Evolutionary conservation across 2,797 vertebrate species (phyloP), one percentile per base, ranked within the genome.

Genomic region (Rhodeus uyekii): DNA sequence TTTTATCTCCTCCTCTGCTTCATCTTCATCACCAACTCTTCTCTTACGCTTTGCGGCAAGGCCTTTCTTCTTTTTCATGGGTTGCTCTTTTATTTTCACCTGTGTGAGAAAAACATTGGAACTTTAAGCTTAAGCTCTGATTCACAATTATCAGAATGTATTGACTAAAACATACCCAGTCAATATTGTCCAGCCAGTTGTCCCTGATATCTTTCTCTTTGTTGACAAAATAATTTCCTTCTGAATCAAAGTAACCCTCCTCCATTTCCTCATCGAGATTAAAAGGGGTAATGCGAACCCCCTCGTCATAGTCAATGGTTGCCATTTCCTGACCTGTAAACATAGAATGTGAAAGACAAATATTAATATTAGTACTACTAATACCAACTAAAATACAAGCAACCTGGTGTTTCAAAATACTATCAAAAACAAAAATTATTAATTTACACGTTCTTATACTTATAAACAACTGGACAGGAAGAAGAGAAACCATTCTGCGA

Each of bases 101-200:
- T 97, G 55, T 1, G 24, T 53, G 32, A 53, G 10, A 32, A 63
- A 42, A 61, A 46, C 22, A 22, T 8, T 53, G 19, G 5, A 53
- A 55, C n/a, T 6, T 32, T 5, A 48, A 39, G 2, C 22, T 50
- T 58, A 53, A 48, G 22, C 6, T 53, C 53, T 13, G 18, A 72
- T n/a, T 32, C 22, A 3, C 2, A 60, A 27, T 32, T 58, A 18
- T 39, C 14, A 10, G 7, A 63, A 72, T 48, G 0, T 12, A 27
- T 65, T 4, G 0, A 76, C 5, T 19, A 64, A 50, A 53, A 29
- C 6, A 1, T 75, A 97, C 97, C 97, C 97, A 98, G 88, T 98
- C 96, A 61, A 98, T 98, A 89, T 98, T 98, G 90, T 98, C 97
- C 22, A 98, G 94, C 97, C 97, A 98, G 92, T 96, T 97, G 89